Percentiles rank a stretch among this genome's conserved stretches.
phyloP scores from a whole-genome alignment of 2,797 vertebrate species.

The Catostomus latipinnis region DNA sequence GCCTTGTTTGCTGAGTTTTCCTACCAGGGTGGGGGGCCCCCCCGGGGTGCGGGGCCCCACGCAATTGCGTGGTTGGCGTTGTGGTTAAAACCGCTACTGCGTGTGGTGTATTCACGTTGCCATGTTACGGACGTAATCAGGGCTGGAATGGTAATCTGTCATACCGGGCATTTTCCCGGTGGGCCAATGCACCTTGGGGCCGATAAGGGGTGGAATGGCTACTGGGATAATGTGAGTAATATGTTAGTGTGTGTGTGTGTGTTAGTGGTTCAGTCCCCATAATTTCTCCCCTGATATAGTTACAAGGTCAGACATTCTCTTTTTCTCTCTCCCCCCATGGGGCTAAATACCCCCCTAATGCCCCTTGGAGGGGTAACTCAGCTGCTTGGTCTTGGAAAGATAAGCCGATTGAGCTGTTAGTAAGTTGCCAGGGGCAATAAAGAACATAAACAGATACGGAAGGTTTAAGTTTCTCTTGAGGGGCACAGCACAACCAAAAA shows the following conservation, averaged over 20 bases:
- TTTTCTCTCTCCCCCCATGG: neutral
- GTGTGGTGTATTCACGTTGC: too few relatives aligned
- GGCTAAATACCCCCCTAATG: neutral
- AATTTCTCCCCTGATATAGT: slow-evolving; percentile 26
- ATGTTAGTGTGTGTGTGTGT: neutral
- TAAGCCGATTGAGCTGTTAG: slow-evolving; percentile 28
- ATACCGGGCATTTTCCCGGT: too few relatives aligned
- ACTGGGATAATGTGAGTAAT: too few relatives aligned
- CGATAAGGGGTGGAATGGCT: too few relatives aligned
- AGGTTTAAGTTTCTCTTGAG: slow-evolving; percentile 50
- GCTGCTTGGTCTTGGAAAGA: neutral
- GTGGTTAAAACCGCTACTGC: too few relatives aligned
- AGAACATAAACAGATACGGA: slow-evolving; percentile 50
- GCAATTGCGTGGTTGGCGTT: too few relatives aligned
- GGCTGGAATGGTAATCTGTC: too few relatives aligned
- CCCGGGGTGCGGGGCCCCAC: too few relatives aligned
- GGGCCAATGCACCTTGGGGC: too few relatives aligned
- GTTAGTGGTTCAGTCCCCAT: slow-evolving; percentile 11
- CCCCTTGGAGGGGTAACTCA: neutral
- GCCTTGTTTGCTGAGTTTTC: too few relatives aligned
- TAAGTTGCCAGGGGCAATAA: slow-evolving; percentile 48
- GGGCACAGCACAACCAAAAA: neutral
- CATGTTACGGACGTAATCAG: too few relatives aligned
- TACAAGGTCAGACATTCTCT: slow-evolving; percentile 25
- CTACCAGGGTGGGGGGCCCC: too few relatives aligned